Percentiles rank a stretch among this genome's conserved stretches.
These are phyloP conservation scores for Smittia aterrima DNA, from an alignment of 2,888 invertebrate genomes.

Conservation along the genomic window DNA sequence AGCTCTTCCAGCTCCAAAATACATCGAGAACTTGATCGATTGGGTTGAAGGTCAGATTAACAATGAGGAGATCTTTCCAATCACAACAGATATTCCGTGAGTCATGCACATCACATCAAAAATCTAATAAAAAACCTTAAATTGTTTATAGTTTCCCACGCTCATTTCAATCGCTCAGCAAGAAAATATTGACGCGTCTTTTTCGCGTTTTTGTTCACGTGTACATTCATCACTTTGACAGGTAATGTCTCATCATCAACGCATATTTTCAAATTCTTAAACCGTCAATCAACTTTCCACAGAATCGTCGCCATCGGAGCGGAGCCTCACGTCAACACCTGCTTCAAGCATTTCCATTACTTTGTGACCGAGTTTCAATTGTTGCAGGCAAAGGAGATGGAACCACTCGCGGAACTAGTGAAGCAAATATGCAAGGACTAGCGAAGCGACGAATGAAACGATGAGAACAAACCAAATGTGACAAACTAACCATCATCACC, in stretches of 20 bases:
- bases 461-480: too few relatives aligned
- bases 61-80: constrained; percentile 81
- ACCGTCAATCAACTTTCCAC: neutral
- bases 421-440: constrained; percentile 66
- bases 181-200: constrained; percentile 82
- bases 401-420: constrained; percentile 78
- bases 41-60: constrained; percentile 91
- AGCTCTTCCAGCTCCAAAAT: constrained; percentile 77
- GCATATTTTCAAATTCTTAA: neutral
- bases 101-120: neutral
- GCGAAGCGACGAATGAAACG: constrained; percentile 42
- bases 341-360: constrained; percentile 92
- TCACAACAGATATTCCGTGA: constrained; percentile 62
- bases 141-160: constrained; percentile 67
- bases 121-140: constrained; percentile 6
- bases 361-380: constrained; percentile 85
- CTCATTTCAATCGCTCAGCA: constrained; percentile 72
- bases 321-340: constrained; percentile 90
- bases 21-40: constrained; percentile 81
- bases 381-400: constrained; percentile 78
- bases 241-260: constrained; percentile 54
- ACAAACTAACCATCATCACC: too few relatives aligned
- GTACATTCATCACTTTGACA: constrained; percentile 91
- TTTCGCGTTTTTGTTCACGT: constrained; percentile 92
- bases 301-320: constrained; percentile 36